phyloP scores from a whole-genome alignment of 2,888 invertebrate genomes.

The Timema podura region DNA sequence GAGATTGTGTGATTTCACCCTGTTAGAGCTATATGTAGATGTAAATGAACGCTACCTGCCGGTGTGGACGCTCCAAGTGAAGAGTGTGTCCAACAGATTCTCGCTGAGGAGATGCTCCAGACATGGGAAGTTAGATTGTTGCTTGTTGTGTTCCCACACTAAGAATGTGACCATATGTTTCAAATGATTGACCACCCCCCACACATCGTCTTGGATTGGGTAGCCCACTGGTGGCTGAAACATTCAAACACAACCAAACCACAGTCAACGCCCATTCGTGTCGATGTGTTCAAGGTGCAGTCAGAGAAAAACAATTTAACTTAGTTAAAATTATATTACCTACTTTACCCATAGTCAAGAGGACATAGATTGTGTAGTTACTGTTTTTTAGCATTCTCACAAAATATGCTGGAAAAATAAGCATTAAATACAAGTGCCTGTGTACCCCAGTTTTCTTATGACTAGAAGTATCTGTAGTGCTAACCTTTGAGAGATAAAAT shows the following conservation, averaged over 20 bases:
- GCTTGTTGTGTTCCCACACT: slow-evolving; percentile 58
- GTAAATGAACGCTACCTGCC: slow-evolving; percentile 56
- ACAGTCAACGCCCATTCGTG: background rate
- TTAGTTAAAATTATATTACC: too few relatives aligned
- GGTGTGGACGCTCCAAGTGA: slow-evolving; percentile 78
- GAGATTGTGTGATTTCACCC: background rate
- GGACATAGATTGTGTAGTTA: too few relatives aligned
- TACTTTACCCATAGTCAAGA: too few relatives aligned
- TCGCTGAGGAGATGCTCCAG: slow-evolving; percentile 80
- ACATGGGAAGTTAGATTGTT: slow-evolving; percentile 59
- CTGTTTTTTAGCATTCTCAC: too few relatives aligned
- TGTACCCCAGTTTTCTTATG: too few relatives aligned
- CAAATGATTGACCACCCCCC: slow-evolving; percentile 85
- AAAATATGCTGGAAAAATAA: too few relatives aligned
- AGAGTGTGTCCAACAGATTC: slow-evolving; percentile 79
- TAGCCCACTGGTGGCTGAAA: slow-evolving; percentile 49
- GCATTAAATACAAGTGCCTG: too few relatives aligned
- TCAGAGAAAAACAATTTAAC: too few relatives aligned
- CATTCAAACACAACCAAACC: background rate
- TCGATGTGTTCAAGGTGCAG: too few relatives aligned
- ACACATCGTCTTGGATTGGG: slow-evolving; percentile 77
- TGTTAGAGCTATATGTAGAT: background rate
- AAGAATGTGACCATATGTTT: slow-evolving; percentile 86
- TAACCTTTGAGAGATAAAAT: too few relatives aligned
- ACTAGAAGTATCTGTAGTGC: too few relatives aligned